Evolutionary conservation across 2,113 vertebrate species (phyloP).

Genomic region (Prolemur simus): DNA sequence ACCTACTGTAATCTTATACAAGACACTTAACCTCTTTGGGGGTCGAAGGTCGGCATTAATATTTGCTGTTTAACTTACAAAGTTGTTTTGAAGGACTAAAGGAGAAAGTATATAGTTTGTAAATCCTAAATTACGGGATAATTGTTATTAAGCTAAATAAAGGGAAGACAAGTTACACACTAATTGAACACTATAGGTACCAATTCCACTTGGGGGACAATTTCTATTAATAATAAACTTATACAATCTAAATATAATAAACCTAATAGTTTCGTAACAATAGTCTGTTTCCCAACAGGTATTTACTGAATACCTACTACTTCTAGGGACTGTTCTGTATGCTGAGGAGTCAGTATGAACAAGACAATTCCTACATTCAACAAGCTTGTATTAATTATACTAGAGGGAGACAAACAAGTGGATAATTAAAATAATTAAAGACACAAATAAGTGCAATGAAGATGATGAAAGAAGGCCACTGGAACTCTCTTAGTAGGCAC

Average conservation of each 20-base stretch:
- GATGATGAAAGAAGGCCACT: neutral
- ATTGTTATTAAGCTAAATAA: neutral
- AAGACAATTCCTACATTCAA: neutral
- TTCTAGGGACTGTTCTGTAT: neutral
- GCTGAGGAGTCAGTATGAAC: neutral
- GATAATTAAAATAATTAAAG: neutral
- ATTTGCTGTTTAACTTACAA: neutral
- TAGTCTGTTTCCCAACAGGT: neutral
- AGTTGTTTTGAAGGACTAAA: neutral
- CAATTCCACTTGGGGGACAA: neutral
- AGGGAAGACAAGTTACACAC: neutral
- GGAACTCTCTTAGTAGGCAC: neutral
- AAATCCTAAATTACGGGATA: neutral
- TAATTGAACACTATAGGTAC: neutral
- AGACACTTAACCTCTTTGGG: neutral
- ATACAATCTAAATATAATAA: neutral
- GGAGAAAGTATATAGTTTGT: neutral
- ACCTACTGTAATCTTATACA: neutral
- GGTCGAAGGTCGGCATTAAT: neutral
- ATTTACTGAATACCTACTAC: neutral
- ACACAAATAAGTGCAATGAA: neutral
- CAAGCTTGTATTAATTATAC: neutral
- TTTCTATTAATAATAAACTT: slow-evolving; percentile 15
- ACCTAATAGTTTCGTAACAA: neutral
- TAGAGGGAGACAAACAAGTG: neutral